Base-by-base conservation (phyloP, 2,113 vertebrate genomes). In the Ciconia stormi region DNA sequence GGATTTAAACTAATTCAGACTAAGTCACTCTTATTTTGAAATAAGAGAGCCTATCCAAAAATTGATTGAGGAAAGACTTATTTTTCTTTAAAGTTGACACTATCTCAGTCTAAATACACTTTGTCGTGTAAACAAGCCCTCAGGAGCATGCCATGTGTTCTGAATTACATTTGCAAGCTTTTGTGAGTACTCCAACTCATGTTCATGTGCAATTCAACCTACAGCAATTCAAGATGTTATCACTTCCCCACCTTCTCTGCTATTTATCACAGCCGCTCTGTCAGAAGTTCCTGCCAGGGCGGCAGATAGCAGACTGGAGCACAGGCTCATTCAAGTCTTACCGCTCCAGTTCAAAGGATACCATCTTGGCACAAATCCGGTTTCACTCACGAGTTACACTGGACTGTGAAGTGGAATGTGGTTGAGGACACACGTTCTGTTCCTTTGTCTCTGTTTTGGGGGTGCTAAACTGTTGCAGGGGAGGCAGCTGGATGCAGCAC, bases 151-250 rank as follows among this genome's bases (percentile, higher is more conserved):
- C 72, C 56, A 30, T 89, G 62, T 95, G 65, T 69, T 89, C 79
- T 84, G 90, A 84, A 92, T 89, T 79, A 76, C 52, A 67, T 76
- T 92, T 89, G 69, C 61, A 84, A 92, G 89, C 36, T 74, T 73
- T 87, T 87, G 27, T 89, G 80, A 82, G 53, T 84, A 32, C 36
- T 97, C 56, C 89, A 87, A n/a, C 70, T 91, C 56, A 20, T 9
- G 22, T 81, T 94, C 55, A 19, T 32, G 78, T 95, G 81, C 78
- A 93, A 61, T 87, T 82, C 89, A 93, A 94, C 69, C 82, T 59
- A 52, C 52, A 79, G 81, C 52, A 82, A 72, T 87, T 72, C 70
- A 91, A 93, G 87, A 80, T 86, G 53, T 86, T 93, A 82, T 95
- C 74, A 61, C 36, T 91, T 94, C 50, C 72, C 25, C 58, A 82